Conservation (phyloP, 2,797 vertebrate genomes). For the Petrocephalus sullivani region DNA sequence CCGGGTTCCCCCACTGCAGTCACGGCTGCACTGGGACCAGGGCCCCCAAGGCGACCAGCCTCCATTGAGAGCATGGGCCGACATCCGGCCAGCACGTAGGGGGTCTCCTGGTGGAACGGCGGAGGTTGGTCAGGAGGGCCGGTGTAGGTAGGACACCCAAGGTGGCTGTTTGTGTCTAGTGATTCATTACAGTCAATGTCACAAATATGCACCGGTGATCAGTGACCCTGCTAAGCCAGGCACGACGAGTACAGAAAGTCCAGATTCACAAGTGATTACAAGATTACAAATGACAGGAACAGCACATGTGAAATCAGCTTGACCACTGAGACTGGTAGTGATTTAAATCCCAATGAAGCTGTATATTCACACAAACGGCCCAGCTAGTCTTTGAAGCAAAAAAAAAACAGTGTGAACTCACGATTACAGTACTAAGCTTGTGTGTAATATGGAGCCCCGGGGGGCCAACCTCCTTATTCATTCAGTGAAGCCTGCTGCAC, state of each 20-base stretch:
- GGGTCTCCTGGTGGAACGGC: neutral
- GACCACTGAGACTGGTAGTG: neutral
- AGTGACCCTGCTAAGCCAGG: neutral
- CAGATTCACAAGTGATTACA: neutral
- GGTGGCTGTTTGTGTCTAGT: neutral
- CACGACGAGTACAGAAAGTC: neutral
- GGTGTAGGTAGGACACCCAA: neutral
- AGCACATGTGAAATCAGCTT: neutral
- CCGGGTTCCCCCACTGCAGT: conserved; percentile 81
- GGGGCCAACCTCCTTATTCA: neutral
- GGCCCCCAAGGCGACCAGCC: conserved; percentile 84
- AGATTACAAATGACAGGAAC: neutral
- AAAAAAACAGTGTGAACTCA: neutral
- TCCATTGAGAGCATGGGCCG: conserved; percentile 8
- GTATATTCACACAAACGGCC: neutral
- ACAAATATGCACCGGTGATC: neutral
- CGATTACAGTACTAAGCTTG: neutral
- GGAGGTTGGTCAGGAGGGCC: neutral
- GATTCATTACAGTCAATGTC: neutral
- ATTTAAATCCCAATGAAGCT: neutral
- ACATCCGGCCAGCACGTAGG: conserved; percentile 5
- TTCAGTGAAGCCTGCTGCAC: neutral
- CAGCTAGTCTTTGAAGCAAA: neutral
- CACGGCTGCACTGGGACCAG: conserved; percentile 86
- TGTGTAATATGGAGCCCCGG: neutral